Evolutionary conservation across 2,797 vertebrate species (phyloP).

Genomic region (Phoxinus dragarum): DNA sequence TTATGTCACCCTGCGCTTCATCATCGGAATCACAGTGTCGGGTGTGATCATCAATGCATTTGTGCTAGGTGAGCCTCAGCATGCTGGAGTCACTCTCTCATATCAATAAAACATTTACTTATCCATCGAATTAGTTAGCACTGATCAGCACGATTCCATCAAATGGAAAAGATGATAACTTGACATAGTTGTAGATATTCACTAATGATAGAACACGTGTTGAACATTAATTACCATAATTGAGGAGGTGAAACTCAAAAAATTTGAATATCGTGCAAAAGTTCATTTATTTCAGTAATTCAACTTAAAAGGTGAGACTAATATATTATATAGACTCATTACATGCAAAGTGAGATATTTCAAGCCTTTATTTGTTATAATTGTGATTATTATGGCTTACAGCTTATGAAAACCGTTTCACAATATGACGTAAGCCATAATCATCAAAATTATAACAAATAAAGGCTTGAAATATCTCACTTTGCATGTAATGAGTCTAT

Average conservation of each 20-base stretch:
- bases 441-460: no score
- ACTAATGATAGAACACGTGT: not conserved
- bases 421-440: no score
- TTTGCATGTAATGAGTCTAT: no score
- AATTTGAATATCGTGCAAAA: no score
- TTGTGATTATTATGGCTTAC: no score
- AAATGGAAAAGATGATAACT: not conserved
- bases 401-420: no score
- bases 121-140: not conserved
- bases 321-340: no score
- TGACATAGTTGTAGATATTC: not conserved
- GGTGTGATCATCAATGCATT: constrained; percentile 82
- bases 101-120: not conserved
- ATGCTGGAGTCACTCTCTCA: not conserved
- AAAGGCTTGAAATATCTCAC: no score
- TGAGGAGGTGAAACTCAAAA: not conserved
- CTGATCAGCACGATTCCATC: not conserved
- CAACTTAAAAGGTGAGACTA: no score
- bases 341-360: no score
- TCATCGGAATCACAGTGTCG: constrained; percentile 78
- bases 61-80: constrained; percentile 75
- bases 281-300: no score
- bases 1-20: constrained; percentile 81
- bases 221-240: not conserved
- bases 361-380: no score